Evolutionary conservation across 2,888 invertebrate genomes (phyloP).

Genomic region (Acleris cristana): DNA sequence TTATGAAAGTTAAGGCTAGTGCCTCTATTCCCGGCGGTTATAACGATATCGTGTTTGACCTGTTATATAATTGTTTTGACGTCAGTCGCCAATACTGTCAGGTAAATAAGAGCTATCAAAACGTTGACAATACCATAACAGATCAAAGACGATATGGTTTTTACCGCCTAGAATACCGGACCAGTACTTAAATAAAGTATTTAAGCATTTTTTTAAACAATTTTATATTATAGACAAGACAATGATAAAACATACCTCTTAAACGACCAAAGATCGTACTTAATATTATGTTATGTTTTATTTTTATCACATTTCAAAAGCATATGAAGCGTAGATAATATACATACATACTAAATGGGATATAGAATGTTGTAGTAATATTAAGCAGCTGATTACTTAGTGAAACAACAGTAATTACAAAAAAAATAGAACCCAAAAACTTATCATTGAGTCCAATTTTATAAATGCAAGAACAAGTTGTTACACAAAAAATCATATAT

Average conservation of each 20-base stretch:
- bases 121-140: too few species aligned
- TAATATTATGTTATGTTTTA: not conserved
- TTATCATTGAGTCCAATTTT: not conserved
- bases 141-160: too few species aligned
- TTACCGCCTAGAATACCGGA: too few species aligned
- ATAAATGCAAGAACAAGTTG: not conserved
- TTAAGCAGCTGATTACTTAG: conserved; percentile 3
- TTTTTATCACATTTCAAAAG: conserved; percentile 4
- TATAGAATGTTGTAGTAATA: not conserved
- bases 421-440: not conserved
- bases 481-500: conserved; percentile 25
- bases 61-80: too few species aligned
- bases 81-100: too few species aligned
- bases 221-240: too few species aligned
- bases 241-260: not conserved
- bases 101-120: too few species aligned
- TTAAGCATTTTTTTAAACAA: too few species aligned
- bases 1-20: too few species aligned
- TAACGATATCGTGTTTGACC: too few species aligned
- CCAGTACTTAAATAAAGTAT: too few species aligned
- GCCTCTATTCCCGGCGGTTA: too few species aligned
- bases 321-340: conserved; percentile 12
- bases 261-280: not conserved
- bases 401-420: not conserved
- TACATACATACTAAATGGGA: not conserved